Conservation (phyloP, 2,888 invertebrate species). For the Molorchus minor region DNA sequence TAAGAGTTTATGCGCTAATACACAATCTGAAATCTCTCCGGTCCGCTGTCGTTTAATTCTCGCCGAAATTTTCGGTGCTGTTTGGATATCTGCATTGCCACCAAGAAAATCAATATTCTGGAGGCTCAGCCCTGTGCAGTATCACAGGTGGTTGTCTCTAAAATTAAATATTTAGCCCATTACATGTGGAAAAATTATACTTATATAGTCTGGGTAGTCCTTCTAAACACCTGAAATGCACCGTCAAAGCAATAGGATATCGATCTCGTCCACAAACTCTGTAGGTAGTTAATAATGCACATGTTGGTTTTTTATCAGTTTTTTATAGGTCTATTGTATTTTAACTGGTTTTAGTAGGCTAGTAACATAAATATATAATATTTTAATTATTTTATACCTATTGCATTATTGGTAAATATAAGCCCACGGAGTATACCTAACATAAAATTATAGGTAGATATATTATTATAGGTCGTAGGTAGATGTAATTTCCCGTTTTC, state of each 20-base stretch:
- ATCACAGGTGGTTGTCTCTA: constrained; percentile 62
- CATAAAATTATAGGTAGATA: not conserved
- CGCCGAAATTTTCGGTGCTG: constrained; percentile 46
- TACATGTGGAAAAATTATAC: constrained; percentile 18
- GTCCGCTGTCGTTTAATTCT: constrained; percentile 29
- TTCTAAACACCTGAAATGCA: constrained; percentile 12
- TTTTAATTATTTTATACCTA: not conserved
- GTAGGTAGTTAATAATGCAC: constrained; percentile 14
- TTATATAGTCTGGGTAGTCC: not conserved
- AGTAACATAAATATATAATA: constrained; percentile 14
- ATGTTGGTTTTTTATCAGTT: constrained; percentile 26
- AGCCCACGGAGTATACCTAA: not conserved
- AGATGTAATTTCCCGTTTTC: not conserved
- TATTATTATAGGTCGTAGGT: not conserved
- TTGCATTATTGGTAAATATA: constrained; percentile 1
- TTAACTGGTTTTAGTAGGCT: constrained; percentile 16
- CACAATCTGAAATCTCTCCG: constrained; percentile 25
- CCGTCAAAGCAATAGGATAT: constrained; percentile 15
- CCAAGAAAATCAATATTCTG: constrained; percentile 62
- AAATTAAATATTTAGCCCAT: constrained; percentile 16
- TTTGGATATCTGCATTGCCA: constrained; percentile 63
- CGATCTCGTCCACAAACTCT: constrained; percentile 14
- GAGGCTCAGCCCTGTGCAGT: constrained; percentile 58
- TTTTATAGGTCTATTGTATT: constrained; percentile 26
- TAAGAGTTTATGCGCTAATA: constrained; percentile 38